phyloP scores from a whole-genome alignment of 2,113 vertebrate genomes.

The Sprattus sprattus region DNA sequence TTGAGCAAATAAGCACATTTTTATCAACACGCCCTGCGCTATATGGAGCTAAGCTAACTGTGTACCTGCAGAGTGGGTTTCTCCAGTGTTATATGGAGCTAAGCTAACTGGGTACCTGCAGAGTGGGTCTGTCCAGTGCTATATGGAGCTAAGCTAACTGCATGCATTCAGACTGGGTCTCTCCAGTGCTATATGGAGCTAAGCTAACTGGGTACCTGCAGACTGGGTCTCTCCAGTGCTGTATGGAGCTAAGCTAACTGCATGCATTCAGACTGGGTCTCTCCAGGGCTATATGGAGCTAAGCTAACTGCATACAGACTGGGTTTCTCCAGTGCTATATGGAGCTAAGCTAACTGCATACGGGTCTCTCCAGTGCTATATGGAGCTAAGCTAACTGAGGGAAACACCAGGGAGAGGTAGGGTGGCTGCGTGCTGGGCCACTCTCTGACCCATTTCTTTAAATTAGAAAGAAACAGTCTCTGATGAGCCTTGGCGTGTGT shows the following conservation, averaged over 20 bases:
- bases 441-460: constrained; percentile 46
- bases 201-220: background rate
- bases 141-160: background rate
- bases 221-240: background rate
- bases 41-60: too few species aligned
- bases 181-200: background rate
- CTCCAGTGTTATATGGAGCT: too few species aligned
- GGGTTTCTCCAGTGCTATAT: too few species aligned
- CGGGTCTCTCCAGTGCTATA: too few species aligned
- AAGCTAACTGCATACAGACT: too few species aligned
- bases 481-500: constrained; percentile 49
- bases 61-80: too few species aligned
- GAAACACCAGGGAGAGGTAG: background rate
- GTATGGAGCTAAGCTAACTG: background rate
- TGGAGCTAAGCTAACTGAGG: background rate
- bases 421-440: constrained; percentile 11
- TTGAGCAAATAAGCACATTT: background rate
- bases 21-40: background rate
- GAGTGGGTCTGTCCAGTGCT: background rate
- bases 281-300: too few species aligned
- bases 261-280: too few species aligned
- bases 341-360: too few species aligned
- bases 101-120: too few species aligned
- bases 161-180: background rate
- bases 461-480: constrained; percentile 35